Evolutionary conservation across 1,140 invertebrate genomes (phyloP), one percentile per base, ranked within the genome.

Genomic region (Eurosta solidaginis): DNA sequence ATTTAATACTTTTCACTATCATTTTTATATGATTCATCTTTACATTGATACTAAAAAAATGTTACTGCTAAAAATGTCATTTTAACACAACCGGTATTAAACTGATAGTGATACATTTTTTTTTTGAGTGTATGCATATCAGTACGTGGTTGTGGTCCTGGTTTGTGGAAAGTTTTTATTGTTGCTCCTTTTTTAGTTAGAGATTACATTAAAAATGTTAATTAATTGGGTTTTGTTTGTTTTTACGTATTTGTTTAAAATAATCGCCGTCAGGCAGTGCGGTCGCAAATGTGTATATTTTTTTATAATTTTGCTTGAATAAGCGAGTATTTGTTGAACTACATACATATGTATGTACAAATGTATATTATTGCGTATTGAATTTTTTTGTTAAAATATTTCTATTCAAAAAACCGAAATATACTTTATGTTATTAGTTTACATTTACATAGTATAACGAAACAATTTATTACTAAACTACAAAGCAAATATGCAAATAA

Each of bases 181-280:
- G 29, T 20, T 17, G n/a, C 7, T 68, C 3, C n/a, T 68, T 68
- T 40, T 68, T 3, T 68, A 68, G 3, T 9, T 20, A 40, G 0
- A 17, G 73, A 59, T 78, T 78, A 76, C 78, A 78, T 78, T 76
- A 76, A 74, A 36, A 49, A 76, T 78, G 52, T 50, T 75, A 78
- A 78, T 75, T 75, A 78, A 78, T 78, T 78, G 78, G 33, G 54
- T 76, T 75, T 76, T 29, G 36, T 78, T 68, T 74, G 36, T 73
- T 63, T 78, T 17, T 36, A 33, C 74, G n/a, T 75, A 75, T 50
- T 47, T 75, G 47, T 22, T 47, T 75, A 47, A 50, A 40, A 68
- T 68, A 68, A 22, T 40, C 59, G 33, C 14, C 2, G 17, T 6
- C 27, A 36, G 33, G 10, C 59, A 42, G 1, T 59, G 54, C 3